Conservation (phyloP, 2,113 vertebrate species). For the Parus major region DNA sequence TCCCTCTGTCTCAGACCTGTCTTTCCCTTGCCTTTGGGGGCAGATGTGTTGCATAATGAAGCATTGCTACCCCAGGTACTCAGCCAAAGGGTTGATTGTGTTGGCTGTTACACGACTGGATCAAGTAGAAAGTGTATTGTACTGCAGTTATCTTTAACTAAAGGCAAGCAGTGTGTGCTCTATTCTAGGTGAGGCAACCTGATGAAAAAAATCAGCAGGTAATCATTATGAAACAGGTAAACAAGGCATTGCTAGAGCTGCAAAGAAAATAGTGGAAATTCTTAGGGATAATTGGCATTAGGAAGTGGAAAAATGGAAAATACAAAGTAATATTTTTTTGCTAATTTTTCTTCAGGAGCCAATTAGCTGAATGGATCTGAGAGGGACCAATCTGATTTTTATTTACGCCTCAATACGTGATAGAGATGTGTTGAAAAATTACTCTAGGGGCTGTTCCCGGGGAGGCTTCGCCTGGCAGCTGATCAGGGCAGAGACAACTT, state of each 20-base stretch:
- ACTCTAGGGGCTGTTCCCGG: not conserved
- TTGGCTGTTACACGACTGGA: slow-evolving; percentile 21
- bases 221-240: slow-evolving; percentile 61
- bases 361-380: not conserved
- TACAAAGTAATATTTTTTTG: not conserved
- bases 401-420: not conserved
- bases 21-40: not conserved
- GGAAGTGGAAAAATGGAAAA: not conserved
- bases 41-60: not conserved
- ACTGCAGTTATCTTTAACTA: slow-evolving; percentile 63
- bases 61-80: not conserved
- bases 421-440: not conserved
- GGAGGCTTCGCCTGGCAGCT: not conserved
- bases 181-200: slow-evolving; percentile 44
- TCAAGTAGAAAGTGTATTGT: slow-evolving; percentile 28
- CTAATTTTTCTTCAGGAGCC: not conserved
- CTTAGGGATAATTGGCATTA: not conserved
- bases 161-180: slow-evolving; percentile 24
- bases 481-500: not conserved
- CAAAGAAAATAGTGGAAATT: not conserved
- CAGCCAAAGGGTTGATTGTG: not conserved
- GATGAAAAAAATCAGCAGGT: slow-evolving; percentile 56
- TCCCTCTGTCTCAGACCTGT: not conserved
- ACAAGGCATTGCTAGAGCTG: not conserved
- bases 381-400: not conserved